A percentile compares a stretch with the other conserved stretches of the same genome.
Conservation (phyloP, 2,888 invertebrate genomes). For the Apamea crenata region DNA sequence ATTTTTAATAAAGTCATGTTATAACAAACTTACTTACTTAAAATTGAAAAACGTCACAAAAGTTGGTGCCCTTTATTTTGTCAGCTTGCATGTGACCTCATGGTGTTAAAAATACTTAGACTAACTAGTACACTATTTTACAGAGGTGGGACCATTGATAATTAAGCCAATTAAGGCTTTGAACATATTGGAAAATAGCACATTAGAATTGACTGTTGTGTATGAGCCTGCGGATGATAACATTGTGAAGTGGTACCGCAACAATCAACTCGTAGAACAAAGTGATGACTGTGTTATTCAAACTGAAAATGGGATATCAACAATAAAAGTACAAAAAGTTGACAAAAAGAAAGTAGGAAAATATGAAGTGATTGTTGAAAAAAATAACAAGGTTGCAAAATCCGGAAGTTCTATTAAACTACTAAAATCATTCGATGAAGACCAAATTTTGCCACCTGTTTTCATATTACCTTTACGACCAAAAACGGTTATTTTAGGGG, state of each 20-base stretch:
- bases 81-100: constrained; percentile 25
- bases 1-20: constrained; percentile 6
- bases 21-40: constrained; percentile 17
- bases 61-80: constrained; percentile 11
- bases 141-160: constrained; percentile 91
- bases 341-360: constrained; percentile 95
- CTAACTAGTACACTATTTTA: constrained; percentile 79
- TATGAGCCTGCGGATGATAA: constrained; percentile 93
- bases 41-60: background rate
- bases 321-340: constrained; percentile 92
- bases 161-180: constrained; percentile 94
- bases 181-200: constrained; percentile 92
- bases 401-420: constrained; percentile 96
- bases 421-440: constrained; percentile 90
- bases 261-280: constrained; percentile 93
- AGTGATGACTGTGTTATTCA: constrained; percentile 91
- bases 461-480: constrained; percentile 94
- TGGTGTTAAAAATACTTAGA: constrained; percentile 28
- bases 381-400: constrained; percentile 94
- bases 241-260: constrained; percentile 96
- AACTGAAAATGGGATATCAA: constrained; percentile 91
- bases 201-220: constrained; percentile 92
- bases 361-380: constrained; percentile 96
- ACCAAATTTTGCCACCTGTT: constrained; percentile 92
- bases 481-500: constrained; percentile 92